Base-by-base conservation (phyloP, 2,888 invertebrate genomes). In the Empis livida region DNA sequence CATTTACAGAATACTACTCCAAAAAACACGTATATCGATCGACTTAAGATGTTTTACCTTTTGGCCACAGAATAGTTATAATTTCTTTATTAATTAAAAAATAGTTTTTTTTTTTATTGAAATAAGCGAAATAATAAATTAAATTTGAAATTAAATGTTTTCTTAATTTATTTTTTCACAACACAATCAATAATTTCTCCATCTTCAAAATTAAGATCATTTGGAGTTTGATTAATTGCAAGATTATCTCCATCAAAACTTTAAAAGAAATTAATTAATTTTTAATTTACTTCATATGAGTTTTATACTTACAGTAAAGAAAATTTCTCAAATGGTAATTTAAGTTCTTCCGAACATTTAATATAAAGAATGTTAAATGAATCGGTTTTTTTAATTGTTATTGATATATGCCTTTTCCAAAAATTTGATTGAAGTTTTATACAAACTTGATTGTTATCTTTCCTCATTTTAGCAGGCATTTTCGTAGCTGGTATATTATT, bases 171-270 rank as follows among this genome's bases (percentile, higher is more conserved):
- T 27, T 27, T 27, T 27, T 27, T 27, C 8, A 27, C 23, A 2
- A 27, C 8, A 39, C 62, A 56, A 54, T 66, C 66, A 35, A 66
- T 60, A 8, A 60, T 54, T 56, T 66, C 66, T 23, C 62, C 63
- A 4, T 65, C 63, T 48, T 66, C 66, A 49, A 66, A 58, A 9
- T 64, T 64, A 20, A 64, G 56, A 47, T 60, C 59, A 4, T 53
- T 54, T 1, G 66, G 61, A 27, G 64, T 64, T 45, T 59, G 59
- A 49, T 57, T 52, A 4, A 54, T 50, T 10, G 59, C 56, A 20
- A 66, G 48, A 1, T 55, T 32, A 10, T 66, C 66, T n/a, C 67
- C 66, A 53, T 66, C 67, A 51, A 66, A 65, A 40, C 64, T 64
- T 45, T 13, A 50, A 44, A 20, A 39, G 27, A 40, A 15, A 10